A percentile compares a stretch with the other conserved stretches of the same genome.
phyloP scores from a whole-genome alignment of 2,797 vertebrate species.

The Trichosurus vulpecula region DNA sequence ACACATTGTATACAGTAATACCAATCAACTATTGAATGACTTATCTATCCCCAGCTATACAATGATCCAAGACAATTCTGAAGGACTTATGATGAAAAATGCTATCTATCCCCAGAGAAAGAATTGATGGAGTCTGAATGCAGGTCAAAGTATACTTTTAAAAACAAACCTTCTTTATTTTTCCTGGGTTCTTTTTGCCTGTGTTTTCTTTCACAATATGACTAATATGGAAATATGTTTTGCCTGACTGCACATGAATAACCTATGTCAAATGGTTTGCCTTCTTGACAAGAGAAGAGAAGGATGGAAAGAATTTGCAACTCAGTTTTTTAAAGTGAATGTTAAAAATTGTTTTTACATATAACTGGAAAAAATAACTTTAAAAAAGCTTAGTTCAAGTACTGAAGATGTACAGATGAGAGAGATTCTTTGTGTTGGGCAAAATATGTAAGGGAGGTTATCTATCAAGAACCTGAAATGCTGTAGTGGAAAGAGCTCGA shows the following conservation, averaged over 20 bases:
- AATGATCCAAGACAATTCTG: neutral
- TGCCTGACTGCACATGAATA: neutral
- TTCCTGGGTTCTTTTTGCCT: neutral
- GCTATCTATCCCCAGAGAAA: neutral
- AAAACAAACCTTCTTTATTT: neutral
- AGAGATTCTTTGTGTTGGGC: neutral
- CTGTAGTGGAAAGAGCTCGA: neutral
- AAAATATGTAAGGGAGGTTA: too few relatives aligned
- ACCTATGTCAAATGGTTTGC: neutral
- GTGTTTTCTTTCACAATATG: neutral
- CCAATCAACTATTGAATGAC: neutral
- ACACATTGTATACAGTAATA: neutral
- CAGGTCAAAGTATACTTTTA: neutral
- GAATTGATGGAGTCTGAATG: neutral
- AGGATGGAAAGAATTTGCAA: neutral
- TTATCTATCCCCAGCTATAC: neutral
- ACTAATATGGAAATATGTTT: neutral
- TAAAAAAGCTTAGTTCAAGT: neutral
- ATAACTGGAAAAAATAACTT: too few relatives aligned
- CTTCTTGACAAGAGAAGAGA: neutral
- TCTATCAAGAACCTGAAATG: neutral
- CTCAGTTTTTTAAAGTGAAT: neutral
- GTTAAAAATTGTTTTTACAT: neutral
- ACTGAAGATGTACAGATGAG: neutral
- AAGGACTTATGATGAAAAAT: neutral